phyloP scores from a whole-genome alignment of 1,140 invertebrate genomes.

The Hycleus phaleratus region DNA sequence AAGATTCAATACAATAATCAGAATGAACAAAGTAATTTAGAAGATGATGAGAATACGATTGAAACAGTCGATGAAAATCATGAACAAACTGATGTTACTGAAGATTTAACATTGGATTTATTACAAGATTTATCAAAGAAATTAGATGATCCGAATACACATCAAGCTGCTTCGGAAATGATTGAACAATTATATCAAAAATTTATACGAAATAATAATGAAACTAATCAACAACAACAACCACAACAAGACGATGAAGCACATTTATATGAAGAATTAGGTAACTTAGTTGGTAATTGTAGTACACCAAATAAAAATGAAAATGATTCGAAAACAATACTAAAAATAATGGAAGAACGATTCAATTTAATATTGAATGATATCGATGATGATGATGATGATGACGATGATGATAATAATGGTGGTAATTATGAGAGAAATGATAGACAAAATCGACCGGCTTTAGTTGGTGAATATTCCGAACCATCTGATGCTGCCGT shows the following conservation, averaged over 20 bases:
- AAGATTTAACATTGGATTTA: conserved; percentile 66
- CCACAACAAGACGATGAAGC: conserved; percentile 45
- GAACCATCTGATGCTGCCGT: conserved; percentile 59
- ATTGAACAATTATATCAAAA: conserved; percentile 71
- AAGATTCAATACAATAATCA: conserved; percentile 30
- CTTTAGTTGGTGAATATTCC: conserved; percentile 59
- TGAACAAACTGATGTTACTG: conserved; percentile 56
- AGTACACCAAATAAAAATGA: conserved; percentile 33
- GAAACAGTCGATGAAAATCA: conserved; percentile 41
- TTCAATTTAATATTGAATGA: conserved; percentile 43
- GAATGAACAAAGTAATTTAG: conserved; percentile 24
- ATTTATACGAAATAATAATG: conserved; percentile 64
- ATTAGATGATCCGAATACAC: conserved; percentile 63
- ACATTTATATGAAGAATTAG: conserved; percentile 56
- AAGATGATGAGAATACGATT: conserved; percentile 41
- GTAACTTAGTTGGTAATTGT: conserved; percentile 43
- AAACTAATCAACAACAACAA: conserved; percentile 42
- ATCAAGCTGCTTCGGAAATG: conserved; percentile 65
- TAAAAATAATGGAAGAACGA: conserved; percentile 37
- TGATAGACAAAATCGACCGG: conserved; percentile 34
- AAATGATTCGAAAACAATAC: conserved; percentile 28
- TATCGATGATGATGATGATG: conserved; percentile 6
- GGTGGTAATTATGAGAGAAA: not conserved
- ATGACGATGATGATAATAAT: not conserved
- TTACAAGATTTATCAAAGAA: conserved; percentile 59